phyloP scores from a whole-genome alignment of 2,888 invertebrate genomes.

The Sepiola atlantica region DNA sequence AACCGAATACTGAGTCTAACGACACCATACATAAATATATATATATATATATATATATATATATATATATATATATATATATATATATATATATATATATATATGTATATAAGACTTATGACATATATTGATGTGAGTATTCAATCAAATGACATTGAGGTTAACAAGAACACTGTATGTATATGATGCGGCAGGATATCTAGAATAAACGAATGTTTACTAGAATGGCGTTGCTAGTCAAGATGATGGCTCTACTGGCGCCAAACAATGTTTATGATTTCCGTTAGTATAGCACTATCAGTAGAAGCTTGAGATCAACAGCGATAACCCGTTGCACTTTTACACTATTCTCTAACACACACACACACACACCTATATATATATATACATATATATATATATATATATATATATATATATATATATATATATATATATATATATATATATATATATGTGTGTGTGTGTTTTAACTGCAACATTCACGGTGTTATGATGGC shows the following conservation, averaged over 20 bases:
- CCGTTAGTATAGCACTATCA: neutral
- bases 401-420: too few species aligned
- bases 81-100: neutral
- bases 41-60: too few species aligned
- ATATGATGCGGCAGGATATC: neutral
- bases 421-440: too few species aligned
- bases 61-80: too few species aligned
- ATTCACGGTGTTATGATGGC: neutral
- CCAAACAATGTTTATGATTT: constrained; percentile 18
- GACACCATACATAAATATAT: too few species aligned
- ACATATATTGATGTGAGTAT: neutral
- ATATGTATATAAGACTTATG: neutral
- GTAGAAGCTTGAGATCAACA: neutral
- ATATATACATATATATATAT: neutral
- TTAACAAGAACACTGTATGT: neutral
- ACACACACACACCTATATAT: neutral
- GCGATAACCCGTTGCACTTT: neutral
- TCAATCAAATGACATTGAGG: neutral
- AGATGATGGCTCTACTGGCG: neutral
- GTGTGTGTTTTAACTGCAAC: too few species aligned
- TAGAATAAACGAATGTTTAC: neutral
- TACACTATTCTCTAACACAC: neutral
- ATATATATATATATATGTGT: too few species aligned
- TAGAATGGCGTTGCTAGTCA: neutral
- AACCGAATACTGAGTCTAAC: too few species aligned